phyloP scores from a whole-genome alignment of 2,888 invertebrate genomes.

The Cephus runcator region DNA sequence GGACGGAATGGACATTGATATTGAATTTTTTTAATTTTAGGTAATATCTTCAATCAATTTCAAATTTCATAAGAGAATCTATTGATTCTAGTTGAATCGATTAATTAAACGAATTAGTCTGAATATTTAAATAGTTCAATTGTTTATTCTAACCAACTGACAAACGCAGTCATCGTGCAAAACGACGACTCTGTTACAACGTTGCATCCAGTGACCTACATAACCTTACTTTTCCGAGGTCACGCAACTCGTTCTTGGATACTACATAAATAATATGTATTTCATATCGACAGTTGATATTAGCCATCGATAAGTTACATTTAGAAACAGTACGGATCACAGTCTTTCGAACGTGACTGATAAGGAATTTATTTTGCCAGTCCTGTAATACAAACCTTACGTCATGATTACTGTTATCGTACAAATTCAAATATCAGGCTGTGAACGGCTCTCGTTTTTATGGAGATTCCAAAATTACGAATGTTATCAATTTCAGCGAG shows the following conservation, averaged over 20 bases:
- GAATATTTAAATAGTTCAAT: background rate
- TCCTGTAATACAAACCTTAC: conserved; percentile 50
- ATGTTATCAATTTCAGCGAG: background rate
- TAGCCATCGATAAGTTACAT: background rate
- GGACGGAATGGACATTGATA: background rate
- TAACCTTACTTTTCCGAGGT: background rate
- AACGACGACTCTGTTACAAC: background rate
- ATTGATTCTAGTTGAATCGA: too few relatives aligned
- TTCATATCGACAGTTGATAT: background rate
- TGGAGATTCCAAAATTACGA: background rate
- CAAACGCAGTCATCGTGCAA: background rate
- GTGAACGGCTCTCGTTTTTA: conserved; percentile 56
- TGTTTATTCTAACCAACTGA: background rate
- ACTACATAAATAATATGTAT: background rate
- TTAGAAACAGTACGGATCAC: background rate
- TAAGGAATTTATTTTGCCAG: conserved; percentile 31
- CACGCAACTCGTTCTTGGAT: background rate
- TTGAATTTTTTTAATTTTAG: background rate
- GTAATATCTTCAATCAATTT: background rate
- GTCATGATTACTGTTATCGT: conserved; percentile 60
- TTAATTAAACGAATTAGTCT: background rate
- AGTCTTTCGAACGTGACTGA: conserved; percentile 36
- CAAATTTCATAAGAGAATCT: too few relatives aligned
- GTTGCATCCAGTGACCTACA: background rate
- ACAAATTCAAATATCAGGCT: conserved; percentile 57